Conservation (phyloP, 1,140 invertebrate species). For the Pseudomyrmex pallidus region DNA sequence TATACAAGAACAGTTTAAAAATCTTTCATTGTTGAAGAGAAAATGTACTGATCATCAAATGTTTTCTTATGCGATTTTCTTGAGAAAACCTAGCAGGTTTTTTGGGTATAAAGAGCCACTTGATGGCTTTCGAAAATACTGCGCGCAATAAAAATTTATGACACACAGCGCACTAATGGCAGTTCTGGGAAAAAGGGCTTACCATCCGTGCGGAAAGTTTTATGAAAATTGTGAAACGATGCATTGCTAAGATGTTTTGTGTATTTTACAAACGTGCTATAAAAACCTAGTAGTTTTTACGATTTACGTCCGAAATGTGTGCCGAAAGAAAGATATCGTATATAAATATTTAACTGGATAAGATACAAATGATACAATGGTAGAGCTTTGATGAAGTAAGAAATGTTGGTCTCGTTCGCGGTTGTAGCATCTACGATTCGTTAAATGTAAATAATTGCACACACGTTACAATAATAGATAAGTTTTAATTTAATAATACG, state of each 20-base stretch:
- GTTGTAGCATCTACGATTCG: neutral
- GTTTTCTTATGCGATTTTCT: neutral
- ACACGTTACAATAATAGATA: neutral
- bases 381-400: neutral
- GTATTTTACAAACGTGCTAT: neutral
- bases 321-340: neutral
- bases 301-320: neutral
- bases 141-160: conserved; percentile 10
- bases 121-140: neutral
- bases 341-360: conserved; percentile 10
- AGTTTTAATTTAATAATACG: neutral
- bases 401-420: neutral
- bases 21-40: neutral
- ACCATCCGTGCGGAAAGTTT: neutral
- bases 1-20: neutral
- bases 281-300: conserved; percentile 25
- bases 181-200: conserved; percentile 14
- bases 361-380: neutral
- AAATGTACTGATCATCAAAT: neutral
- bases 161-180: neutral
- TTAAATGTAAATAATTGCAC: neutral
- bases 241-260: conserved; percentile 16
- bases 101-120: neutral
- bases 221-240: conserved; percentile 37
- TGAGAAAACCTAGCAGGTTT: neutral